Evolutionary conservation across 2,113 vertebrate species (phyloP).

Genomic region (Polyodon spathula): DNA sequence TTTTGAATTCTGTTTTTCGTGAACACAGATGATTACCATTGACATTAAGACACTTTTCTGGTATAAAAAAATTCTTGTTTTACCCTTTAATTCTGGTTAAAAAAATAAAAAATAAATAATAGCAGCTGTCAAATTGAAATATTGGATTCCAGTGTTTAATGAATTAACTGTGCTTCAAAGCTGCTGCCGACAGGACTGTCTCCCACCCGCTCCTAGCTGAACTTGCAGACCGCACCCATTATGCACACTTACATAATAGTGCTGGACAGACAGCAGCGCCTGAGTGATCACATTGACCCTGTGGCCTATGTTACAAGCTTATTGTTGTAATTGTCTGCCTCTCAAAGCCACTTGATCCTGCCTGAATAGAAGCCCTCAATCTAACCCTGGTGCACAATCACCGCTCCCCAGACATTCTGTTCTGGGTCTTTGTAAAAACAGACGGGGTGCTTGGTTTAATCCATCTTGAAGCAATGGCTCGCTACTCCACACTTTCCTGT

Average conservation of each 20-base stretch:
- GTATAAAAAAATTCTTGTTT: slow-evolving; percentile 2
- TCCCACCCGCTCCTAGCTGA: not conserved
- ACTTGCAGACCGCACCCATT: not conserved
- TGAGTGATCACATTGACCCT: slow-evolving; percentile 14
- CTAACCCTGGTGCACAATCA: slow-evolving; percentile 13
- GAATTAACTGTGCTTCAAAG: too few species aligned
- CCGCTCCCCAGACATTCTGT: not conserved
- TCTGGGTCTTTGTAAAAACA: not conserved
- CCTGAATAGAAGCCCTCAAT: slow-evolving; percentile 18
- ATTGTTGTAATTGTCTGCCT: slow-evolving; percentile 22
- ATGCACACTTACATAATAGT: slow-evolving; percentile 3
- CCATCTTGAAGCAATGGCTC: too few species aligned
- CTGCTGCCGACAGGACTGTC: not conserved
- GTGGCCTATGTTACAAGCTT: slow-evolving; percentile 12
- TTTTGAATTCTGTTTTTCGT: too few species aligned
- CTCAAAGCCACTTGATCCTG: slow-evolving; percentile 22
- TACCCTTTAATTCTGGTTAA: too few species aligned
- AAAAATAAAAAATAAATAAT: too few species aligned
- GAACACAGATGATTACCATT: not conserved
- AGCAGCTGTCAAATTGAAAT: too few species aligned
- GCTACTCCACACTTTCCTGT: too few species aligned
- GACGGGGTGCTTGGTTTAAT: not conserved
- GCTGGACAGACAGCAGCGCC: slow-evolving; percentile 14
- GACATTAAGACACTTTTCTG: too few species aligned
- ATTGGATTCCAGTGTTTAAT: too few species aligned